Evolutionary conservation across 1,140 invertebrate species (phyloP).

Genomic region (Trichonephila clavipes): DNA sequence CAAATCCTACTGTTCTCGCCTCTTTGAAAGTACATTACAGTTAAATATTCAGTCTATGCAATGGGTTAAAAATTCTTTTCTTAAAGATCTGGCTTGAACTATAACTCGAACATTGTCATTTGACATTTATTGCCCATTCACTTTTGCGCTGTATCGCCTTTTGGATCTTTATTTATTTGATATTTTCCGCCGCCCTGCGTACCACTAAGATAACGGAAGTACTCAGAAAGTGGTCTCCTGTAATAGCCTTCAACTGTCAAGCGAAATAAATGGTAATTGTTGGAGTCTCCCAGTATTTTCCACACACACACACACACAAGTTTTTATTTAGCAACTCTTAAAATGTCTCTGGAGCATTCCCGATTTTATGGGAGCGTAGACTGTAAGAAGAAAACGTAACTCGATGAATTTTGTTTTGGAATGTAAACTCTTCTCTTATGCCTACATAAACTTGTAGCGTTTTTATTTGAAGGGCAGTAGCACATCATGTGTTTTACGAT

Average conservation of each 20-base stretch:
- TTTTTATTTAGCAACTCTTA: slow-evolving; percentile 68
- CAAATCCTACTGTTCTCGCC: slow-evolving; percentile 65
- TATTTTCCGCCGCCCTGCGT: slow-evolving; percentile 70
- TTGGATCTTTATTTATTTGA: slow-evolving; percentile 74
- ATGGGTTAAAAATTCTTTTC: slow-evolving; percentile 67
- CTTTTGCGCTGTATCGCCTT: slow-evolving; percentile 59
- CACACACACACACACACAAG: neutral
- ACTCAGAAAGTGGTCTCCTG: slow-evolving; percentile 64
- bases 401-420: slow-evolving; percentile 50
- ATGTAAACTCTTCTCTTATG: slow-evolving; percentile 23
- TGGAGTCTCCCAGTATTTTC: slow-evolving; percentile 49
- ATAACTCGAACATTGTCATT: slow-evolving; percentile 74
- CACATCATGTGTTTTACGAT: slow-evolving; percentile 36
- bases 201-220: slow-evolving; percentile 64
- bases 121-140: slow-evolving; percentile 76
- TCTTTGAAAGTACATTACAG: slow-evolving; percentile 68
- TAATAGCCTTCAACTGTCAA: slow-evolving; percentile 72
- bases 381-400: slow-evolving; percentile 49
- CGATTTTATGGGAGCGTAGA: slow-evolving; percentile 14
- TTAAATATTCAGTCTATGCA: slow-evolving; percentile 72
- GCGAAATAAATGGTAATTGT: slow-evolving; percentile 74
- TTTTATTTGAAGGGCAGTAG: slow-evolving; percentile 3
- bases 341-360: slow-evolving; percentile 63
- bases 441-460: slow-evolving; percentile 34
- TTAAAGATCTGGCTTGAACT: slow-evolving; percentile 69